phyloP scores from a whole-genome alignment of 2,113 vertebrate species.

The Bungarus multicinctus region DNA sequence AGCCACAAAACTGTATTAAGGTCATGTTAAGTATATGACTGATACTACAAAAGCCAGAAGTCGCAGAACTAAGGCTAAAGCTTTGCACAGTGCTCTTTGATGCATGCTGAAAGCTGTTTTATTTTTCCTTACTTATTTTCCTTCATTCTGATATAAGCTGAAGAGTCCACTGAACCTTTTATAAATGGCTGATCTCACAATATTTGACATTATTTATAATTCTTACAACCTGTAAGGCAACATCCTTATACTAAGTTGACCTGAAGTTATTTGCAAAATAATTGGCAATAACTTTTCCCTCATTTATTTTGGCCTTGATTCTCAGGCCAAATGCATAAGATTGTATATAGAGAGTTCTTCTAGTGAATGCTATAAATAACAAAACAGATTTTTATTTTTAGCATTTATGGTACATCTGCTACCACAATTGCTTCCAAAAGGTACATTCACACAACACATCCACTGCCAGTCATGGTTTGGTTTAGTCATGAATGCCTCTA shows the following conservation, averaged over 20 bases:
- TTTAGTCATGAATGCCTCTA: not conserved
- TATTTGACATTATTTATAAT: not conserved
- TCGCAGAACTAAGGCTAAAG: conserved; percentile 56
- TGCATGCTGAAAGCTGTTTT: conserved; percentile 49
- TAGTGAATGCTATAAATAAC: not conserved
- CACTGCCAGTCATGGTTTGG: not conserved
- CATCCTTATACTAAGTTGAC: not conserved
- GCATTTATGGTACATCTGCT: not conserved
- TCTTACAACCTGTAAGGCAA: not conserved
- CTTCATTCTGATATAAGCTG: conserved; percentile 32
- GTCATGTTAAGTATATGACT: conserved; percentile 66
- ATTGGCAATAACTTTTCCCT: not conserved
- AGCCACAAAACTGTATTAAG: conserved; percentile 64
- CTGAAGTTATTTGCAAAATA: not conserved
- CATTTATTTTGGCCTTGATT: not conserved
- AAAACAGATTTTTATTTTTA: not conserved
- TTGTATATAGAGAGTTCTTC: not conserved
- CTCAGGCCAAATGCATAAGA: not conserved
- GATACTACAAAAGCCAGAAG: conserved; percentile 65
- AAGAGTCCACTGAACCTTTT: not conserved
- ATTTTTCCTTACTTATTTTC: conserved; percentile 51
- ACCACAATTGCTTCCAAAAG: not conserved
- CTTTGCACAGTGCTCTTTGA: conserved; percentile 36
- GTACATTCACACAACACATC: not conserved
- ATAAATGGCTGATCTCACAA: conserved; percentile 20